Evolutionary conservation across 2,888 invertebrate genomes (phyloP), one percentile per base, ranked within the genome.

Genomic region (Actias luna): DNA sequence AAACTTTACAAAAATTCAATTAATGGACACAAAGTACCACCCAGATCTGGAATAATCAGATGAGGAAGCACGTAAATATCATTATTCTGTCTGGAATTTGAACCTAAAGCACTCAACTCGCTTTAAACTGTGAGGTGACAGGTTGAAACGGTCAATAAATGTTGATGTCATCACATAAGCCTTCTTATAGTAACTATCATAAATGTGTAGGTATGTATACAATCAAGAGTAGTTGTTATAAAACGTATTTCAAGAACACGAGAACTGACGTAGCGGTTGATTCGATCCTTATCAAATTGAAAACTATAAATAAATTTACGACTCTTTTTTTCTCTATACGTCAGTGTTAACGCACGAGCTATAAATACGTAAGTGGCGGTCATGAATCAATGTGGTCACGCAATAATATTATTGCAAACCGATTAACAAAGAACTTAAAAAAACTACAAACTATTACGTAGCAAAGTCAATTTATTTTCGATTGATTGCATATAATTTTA

Each of bases 221-320:
- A 18, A 18, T 46, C 33, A 18, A 18, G 18, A 2, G 10, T 22
- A 46, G 22, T 22, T 10, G 46, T 46, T 39, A n/a, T n/a, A 39
- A 46, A 4, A 46, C 10, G 46, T 46, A 18, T 46, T 46, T 12
- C 25, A 25, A 12, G 25, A 25, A 22, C 25, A 14, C 46, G 22
- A 39, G 29, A 39, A 68, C 64, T 77, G 78, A 80, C 79, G 80
- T 76, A 68, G 60, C 46, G 66, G 63, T 71, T 78, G 79, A 79
- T 55, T 77, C 76, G 74, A 62, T 67, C 65, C 74, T 82, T 81
- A 81, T 82, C 79, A 74, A 66, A 63, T 52, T 61, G 59, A 58
- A 60, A 35, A 60, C 69, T 68, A 72, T 69, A 69, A 72, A 50
- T 74, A 73, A 68, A 65, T 70, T 72, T 69, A 68, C 67, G 77